phyloP scores from a whole-genome alignment of 2,113 vertebrate genomes.

The Sander vitreus region DNA sequence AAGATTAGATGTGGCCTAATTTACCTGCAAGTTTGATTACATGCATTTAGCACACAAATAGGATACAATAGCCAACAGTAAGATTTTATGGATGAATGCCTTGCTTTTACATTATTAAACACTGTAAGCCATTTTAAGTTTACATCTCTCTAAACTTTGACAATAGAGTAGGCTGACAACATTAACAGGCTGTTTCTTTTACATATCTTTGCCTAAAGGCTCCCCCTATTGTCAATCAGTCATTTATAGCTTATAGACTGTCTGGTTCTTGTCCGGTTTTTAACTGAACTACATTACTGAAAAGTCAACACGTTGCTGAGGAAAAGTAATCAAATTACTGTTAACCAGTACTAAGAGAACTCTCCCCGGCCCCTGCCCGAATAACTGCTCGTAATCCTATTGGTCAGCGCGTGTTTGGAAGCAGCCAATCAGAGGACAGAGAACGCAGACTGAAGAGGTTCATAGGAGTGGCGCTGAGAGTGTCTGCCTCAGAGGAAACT shows the following conservation, averaged over 20 bases:
- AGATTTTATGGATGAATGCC: background rate
- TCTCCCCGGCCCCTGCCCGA: background rate
- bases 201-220: too few relatives aligned
- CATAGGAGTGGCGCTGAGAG: slow-evolving; percentile 26
- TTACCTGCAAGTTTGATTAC: background rate
- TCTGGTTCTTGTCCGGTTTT: too few relatives aligned
- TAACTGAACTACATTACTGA: background rate
- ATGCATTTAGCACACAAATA: background rate
- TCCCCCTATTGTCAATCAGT: background rate
- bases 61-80: too few relatives aligned
- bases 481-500: slow-evolving; percentile 26
- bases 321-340: background rate
- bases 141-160: background rate
- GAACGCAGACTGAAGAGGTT: background rate
- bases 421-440: slow-evolving; percentile 56
- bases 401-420: slow-evolving; percentile 13
- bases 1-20: background rate
- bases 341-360: background rate
- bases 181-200: background rate
- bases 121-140: background rate
- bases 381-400: slow-evolving; percentile 23
- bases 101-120: background rate
- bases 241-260: background rate
- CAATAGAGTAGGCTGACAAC: too few relatives aligned
- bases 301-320: background rate